Percentiles rank a stretch among this genome's conserved stretches.
Evolutionary conservation across 2,113 vertebrate species (phyloP).

Genomic region (Castor canadensis): DNA sequence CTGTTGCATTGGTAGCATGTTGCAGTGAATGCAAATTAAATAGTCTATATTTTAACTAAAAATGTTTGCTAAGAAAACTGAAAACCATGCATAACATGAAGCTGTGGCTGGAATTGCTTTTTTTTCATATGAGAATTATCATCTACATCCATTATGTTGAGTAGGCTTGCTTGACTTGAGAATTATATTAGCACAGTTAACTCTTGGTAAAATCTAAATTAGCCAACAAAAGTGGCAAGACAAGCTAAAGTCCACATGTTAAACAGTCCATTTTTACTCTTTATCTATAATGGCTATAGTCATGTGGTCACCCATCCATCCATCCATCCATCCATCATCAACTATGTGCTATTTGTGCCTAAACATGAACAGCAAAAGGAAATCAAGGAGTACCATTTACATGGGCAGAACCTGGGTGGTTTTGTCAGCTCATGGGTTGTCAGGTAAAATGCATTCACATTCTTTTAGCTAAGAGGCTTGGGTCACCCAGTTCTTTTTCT

Average conservation of each 20-base stretch:
- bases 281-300: background rate
- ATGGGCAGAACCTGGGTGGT: background rate
- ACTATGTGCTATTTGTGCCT: background rate
- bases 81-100: background rate
- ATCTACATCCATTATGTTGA: background rate
- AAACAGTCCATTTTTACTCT: background rate
- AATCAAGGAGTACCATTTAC: background rate
- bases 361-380: background rate
- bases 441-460: background rate
- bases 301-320: background rate
- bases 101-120: background rate
- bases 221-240: background rate
- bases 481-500: background rate
- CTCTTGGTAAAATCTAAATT: slow-evolving; percentile 15
- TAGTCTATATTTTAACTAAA: background rate
- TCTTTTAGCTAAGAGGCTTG: background rate
- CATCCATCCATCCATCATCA: background rate
- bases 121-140: background rate
- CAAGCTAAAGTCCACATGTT: background rate
- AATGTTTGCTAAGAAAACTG: slow-evolving; percentile 20
- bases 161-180: background rate
- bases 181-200: background rate
- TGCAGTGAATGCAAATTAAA: slow-evolving; percentile 3
- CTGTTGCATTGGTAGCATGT: slow-evolving; percentile 17
- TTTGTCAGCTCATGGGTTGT: background rate